phyloP scores from a whole-genome alignment of 2,797 vertebrate genomes.

The Bothrops alternatus region DNA sequence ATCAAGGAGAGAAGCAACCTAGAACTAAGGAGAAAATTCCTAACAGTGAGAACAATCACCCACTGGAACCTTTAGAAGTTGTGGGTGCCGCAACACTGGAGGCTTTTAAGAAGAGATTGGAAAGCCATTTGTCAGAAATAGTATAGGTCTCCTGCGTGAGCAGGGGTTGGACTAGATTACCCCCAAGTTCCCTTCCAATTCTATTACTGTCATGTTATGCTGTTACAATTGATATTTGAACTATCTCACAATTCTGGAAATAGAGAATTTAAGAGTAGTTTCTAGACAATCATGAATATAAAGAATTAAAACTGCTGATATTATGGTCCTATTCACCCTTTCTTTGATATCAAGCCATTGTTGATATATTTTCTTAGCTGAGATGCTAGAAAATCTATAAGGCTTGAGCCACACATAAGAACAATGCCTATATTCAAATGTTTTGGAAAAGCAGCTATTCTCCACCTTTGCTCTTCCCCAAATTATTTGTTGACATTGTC shows the following conservation, averaged over 20 bases:
- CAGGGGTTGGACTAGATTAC: not conserved
- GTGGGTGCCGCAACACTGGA: not conserved
- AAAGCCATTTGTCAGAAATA: not conserved
- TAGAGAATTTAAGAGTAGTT: not conserved
- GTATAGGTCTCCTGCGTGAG: not conserved
- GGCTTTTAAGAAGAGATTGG: not conserved
- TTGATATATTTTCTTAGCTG: conserved; percentile 44
- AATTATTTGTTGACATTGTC: conserved; percentile 61
- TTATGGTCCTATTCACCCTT: conserved; percentile 18
- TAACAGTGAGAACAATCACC: not conserved
- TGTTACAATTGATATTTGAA: not conserved
- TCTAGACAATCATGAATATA: not conserved
- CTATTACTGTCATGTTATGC: not conserved
- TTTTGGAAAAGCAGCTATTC: conserved; percentile 49
- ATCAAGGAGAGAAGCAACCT: not conserved
- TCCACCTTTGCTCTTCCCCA: conserved; percentile 37
- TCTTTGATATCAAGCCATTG: conserved; percentile 21
- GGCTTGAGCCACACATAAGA: conserved; percentile 53
- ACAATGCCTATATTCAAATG: conserved; percentile 48
- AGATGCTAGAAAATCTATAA: conserved; percentile 60
- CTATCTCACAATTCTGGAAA: conserved; percentile 12
- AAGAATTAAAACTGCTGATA: conserved; percentile 27
- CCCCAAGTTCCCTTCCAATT: not conserved
- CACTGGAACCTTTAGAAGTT: not conserved
- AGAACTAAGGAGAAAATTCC: not conserved